Evolutionary conservation across 1,140 invertebrate genomes (phyloP), one percentile per base, ranked within the genome.

Genomic region (Calosoma granatense): DNA sequence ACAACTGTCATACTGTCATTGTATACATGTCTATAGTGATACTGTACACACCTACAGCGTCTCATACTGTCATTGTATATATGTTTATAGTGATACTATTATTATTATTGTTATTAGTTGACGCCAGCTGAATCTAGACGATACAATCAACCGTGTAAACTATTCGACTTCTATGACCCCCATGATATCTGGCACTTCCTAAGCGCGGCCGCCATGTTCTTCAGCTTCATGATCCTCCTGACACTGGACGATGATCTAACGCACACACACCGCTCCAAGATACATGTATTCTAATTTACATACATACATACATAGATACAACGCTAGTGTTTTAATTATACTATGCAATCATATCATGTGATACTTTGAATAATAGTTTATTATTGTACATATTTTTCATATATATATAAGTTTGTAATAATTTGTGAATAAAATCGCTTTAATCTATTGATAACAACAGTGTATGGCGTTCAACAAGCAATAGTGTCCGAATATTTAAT

Each of bases 181-280:
- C 92, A 95, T 71, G 92, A 95, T 65, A 79, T 91, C 20, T 95
- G 92, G 92, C 92, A 95, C 72, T 84, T 92, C 63, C 73, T 92
- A 0, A 94, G 91, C 15, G 87, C 91, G 2, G 77, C 84, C 22
- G 87, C 86, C 41, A 82, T 94, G 78, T 94, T 94, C 66, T 87
- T 94, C 63, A 90, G 86, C 20, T 94, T 94, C 67, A 88, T 89
- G 83, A 80, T 86, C 30, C 67, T 93, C 22, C 73, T 92, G 1
- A 84, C 86, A 1, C 69, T 92, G n/a, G 90, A 93, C 65, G 89
- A 92, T 65, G 87, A 88, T 64, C 62, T 90, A 15, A 70, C 73
- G 0, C 74, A 82, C 56, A 82, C 78, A 12, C 82, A 83, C 53
- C 72, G 87, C 58, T 75, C 80, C 54, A 75, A 78, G 51, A 90